Conservation (phyloP, 1,140 invertebrate species). For the Psix sp. region DNA sequence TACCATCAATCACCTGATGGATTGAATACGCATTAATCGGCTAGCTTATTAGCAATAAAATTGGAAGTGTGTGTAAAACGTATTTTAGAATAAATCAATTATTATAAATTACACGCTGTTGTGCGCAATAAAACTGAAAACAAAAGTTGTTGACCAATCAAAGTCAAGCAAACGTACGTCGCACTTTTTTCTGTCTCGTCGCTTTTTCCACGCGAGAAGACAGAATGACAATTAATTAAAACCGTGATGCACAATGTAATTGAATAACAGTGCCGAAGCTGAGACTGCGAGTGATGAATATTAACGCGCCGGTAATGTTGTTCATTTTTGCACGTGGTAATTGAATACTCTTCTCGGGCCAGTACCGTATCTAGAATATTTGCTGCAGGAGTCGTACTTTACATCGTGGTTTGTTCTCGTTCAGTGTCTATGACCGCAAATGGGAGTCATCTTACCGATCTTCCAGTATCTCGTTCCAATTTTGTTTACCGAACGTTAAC, state of each 20-base stretch:
- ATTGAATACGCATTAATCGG: no score
- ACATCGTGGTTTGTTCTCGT: constrained; percentile 50
- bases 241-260: constrained; percentile 34
- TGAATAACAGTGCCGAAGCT: constrained; percentile 20
- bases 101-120: no score
- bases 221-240: no score
- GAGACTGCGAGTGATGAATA: constrained; percentile 24
- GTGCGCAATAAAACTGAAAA: no score
- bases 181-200: no score
- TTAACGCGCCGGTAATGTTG: constrained; percentile 34
- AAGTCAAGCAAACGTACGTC: no score
- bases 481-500: constrained; percentile 1
- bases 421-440: constrained; percentile 42
- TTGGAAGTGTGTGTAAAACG: no score
- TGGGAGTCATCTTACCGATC: constrained; percentile 45
- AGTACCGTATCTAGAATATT: constrained; percentile 33
- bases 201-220: no score
- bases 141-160: no score
- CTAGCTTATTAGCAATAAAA: no score
- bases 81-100: no score
- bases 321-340: constrained; percentile 28
- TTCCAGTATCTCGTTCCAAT: constrained; percentile 6
- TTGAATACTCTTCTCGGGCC: constrained; percentile 25
- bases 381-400: constrained; percentile 29
- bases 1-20: no score